Evolutionary conservation across 1,140 invertebrate genomes (phyloP), one percentile per base, ranked within the genome.

Genomic region (Cardiocondyla obscurior): DNA sequence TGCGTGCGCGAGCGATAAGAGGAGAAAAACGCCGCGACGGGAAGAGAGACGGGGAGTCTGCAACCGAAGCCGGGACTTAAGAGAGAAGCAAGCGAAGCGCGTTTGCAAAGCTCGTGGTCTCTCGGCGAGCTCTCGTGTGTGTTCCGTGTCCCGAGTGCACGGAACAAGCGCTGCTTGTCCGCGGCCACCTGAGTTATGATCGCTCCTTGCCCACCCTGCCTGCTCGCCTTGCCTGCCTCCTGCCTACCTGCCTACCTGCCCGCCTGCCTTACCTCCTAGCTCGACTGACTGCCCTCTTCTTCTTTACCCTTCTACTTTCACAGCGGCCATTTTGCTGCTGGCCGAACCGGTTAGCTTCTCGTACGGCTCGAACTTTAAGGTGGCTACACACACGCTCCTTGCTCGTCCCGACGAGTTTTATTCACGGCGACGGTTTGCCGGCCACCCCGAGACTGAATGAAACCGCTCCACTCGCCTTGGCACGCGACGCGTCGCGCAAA

Each of bases 161-260:
- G 86, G 90, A 92, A 92, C 91, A 92, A 92, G 91, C 90, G 89
- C 88, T 90, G 90, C 90, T 90, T 92, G 90, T 92, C 90, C 87
- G 87, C 90, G 86, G 85, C 88, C 89, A 90, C 89, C 90, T 92
- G 91, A 93, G 90, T 93, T 93, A 93, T 92, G 91, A 92, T 92
- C 89, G 89, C 81, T 90, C 82, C 85, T 77, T 90, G 91, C 90
- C 91, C 91, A 92, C 91, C 91, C 90, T 89, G 90, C 33, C 82
- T 86, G 86, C 81, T 70, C 55, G 82, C 82, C 58, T n/a, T 58
- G 79, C 42, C 62, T 87, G 49, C 74, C 70, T 53, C 42, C 72
- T 84, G 46, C 70, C 70, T 67, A 5, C 79, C 69, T 46, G 70
- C 33, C 62, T 85, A 39, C 73, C 67, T 67, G 44, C 51, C 65